A percentile compares a stretch with the other conserved stretches of the same genome.
Conservation (phyloP, 2,888 invertebrate species). For the Dexiosoma caninum region DNA sequence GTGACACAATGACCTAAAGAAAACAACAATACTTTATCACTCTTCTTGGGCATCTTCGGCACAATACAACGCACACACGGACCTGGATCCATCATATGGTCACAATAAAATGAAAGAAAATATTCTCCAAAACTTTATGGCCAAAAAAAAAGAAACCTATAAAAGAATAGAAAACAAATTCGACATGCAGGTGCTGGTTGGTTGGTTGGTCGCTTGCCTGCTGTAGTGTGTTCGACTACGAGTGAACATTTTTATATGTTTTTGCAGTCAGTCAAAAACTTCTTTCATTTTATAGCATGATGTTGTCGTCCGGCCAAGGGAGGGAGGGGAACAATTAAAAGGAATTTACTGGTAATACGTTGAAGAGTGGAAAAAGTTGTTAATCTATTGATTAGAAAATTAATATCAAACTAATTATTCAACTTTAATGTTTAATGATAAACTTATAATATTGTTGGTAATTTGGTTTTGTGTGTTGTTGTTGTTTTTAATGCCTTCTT, state of each 20-base stretch:
- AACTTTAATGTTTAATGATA: constrained; percentile 41
- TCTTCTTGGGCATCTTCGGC: background rate
- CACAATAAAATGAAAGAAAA: constrained; percentile 15
- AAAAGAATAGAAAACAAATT: constrained; percentile 2
- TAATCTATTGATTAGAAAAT: constrained; percentile 50
- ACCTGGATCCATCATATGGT: constrained; percentile 6
- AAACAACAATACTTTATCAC: background rate
- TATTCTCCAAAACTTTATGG: constrained; percentile 20
- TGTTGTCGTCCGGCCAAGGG: background rate
- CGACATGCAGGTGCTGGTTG: constrained; percentile 40
- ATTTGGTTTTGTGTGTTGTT: background rate
- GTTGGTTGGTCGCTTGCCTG: no score
- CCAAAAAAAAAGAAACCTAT: background rate
- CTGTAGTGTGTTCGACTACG: background rate
- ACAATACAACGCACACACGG: background rate
- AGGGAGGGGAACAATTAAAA: constrained; percentile 18
- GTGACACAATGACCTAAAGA: constrained; percentile 59
- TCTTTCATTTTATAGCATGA: background rate
- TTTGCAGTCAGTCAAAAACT: constrained; percentile 22
- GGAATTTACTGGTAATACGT: background rate
- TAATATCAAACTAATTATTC: constrained; percentile 54
- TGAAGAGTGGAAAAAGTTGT: constrained; percentile 18
- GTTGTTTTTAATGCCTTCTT: background rate
- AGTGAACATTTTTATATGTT: constrained; percentile 20
- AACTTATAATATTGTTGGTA: background rate